Conservation (phyloP, 2,113 vertebrate species). For the Trogon melanurus region DNA sequence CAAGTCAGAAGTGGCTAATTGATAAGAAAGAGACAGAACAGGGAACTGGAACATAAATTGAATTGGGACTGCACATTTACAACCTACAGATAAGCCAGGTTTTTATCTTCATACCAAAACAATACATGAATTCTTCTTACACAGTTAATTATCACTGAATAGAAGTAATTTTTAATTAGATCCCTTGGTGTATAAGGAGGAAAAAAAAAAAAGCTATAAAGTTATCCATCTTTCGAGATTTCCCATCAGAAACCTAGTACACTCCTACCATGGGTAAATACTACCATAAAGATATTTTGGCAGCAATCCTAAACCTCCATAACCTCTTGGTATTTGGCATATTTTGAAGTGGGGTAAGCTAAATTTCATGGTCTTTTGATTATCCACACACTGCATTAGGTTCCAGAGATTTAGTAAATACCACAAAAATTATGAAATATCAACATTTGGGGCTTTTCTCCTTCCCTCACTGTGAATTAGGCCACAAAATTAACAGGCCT, state of each 20-base stretch:
- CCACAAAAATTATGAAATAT: slow-evolving; percentile 47
- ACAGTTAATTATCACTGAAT: neutral
- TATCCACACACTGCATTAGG: slow-evolving; percentile 33
- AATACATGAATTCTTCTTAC: neutral
- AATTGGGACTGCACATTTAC: neutral
- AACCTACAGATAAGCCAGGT: neutral
- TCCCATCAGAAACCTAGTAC: neutral
- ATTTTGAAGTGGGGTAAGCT: slow-evolving; percentile 40
- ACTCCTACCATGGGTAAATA: slow-evolving; percentile 1
- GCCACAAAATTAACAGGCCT: slow-evolving; percentile 36
- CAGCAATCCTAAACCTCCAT: slow-evolving; percentile 44
- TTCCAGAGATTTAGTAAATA: slow-evolving; percentile 55
- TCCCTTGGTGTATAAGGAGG: neutral
- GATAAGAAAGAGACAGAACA: neutral
- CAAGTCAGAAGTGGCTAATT: neutral
- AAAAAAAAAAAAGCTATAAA: neutral
- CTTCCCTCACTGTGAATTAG: neutral
- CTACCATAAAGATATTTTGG: slow-evolving; percentile 47
- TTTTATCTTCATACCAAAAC: neutral
- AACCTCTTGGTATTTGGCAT: slow-evolving; percentile 39
- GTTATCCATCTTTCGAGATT: neutral
- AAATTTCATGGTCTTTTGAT: slow-evolving; percentile 56
- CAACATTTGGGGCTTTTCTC: slow-evolving; percentile 4
- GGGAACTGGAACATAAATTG: neutral
- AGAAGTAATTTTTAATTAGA: neutral